Evolutionary conservation across 2,113 vertebrate genomes (phyloP).

Genomic region (Ageneiosus marmoratus): DNA sequence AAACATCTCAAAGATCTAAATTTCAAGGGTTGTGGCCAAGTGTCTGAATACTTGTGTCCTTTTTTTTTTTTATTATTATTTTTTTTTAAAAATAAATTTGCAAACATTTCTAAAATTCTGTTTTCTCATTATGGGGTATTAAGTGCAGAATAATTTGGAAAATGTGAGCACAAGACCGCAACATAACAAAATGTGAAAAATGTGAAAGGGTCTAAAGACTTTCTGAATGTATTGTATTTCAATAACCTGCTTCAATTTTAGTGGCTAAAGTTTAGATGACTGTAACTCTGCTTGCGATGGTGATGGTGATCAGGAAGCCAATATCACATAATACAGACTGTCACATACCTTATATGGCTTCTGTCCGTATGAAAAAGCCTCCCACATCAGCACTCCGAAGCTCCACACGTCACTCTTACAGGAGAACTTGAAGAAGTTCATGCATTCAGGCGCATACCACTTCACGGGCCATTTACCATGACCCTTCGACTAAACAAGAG

Average conservation of each 20-base stretch:
- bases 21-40: too few relatives aligned
- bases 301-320: neutral
- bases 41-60: too few relatives aligned
- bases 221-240: too few relatives aligned
- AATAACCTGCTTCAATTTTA: neutral
- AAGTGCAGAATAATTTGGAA: too few relatives aligned
- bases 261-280: neutral
- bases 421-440: slow-evolving; percentile 94
- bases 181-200: too few relatives aligned
- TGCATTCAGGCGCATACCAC: slow-evolving; percentile 97
- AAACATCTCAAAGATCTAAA: too few relatives aligned
- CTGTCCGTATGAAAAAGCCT: slow-evolving; percentile 89
- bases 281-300: neutral
- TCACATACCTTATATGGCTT: slow-evolving; percentile 89
- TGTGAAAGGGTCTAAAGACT: too few relatives aligned
- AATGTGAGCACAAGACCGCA: too few relatives aligned
- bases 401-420: slow-evolving; percentile 98
- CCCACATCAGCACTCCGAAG: slow-evolving; percentile 98
- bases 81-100: too few relatives aligned
- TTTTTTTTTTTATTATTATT: too few relatives aligned
- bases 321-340: neutral
- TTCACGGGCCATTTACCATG: slow-evolving; percentile 97
- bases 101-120: too few relatives aligned
- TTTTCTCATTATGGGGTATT: too few relatives aligned
- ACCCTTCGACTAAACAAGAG: slow-evolving; percentile 81